phyloP scores from a whole-genome alignment of 2,888 invertebrate genomes.

The Ormyrus rosae region DNA sequence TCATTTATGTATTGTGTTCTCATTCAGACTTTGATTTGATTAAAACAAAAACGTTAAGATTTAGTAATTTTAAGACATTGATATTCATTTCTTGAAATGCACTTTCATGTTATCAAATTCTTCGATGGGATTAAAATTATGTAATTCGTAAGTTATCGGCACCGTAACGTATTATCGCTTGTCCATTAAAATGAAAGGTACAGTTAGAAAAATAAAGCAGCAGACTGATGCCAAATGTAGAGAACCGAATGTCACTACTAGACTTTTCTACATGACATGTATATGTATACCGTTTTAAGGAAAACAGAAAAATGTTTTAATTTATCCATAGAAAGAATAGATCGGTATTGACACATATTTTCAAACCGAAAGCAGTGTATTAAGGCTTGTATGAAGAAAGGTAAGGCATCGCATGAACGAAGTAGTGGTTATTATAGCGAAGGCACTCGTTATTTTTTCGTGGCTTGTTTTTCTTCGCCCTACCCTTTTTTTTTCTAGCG shows the following conservation, averaged over 20 bases:
- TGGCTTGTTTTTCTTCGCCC: slow-evolving; percentile 46
- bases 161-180: slow-evolving; percentile 35
- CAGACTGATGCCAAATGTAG: slow-evolving; percentile 28
- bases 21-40: no score
- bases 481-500: slow-evolving; percentile 21
- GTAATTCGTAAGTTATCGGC: slow-evolving; percentile 21
- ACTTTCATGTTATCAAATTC: background rate
- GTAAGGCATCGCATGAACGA: slow-evolving; percentile 43
- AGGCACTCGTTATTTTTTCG: slow-evolving; percentile 52
- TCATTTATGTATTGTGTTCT: slow-evolving; percentile 7
- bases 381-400: slow-evolving; percentile 47
- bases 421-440: slow-evolving; percentile 54
- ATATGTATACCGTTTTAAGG: slow-evolving; percentile 5
- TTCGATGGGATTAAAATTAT: slow-evolving; percentile 26
- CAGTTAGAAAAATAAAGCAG: slow-evolving; percentile 51
- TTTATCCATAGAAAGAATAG: slow-evolving; percentile 34
- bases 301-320: slow-evolving; percentile 36
- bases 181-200: slow-evolving; percentile 40
- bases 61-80: background rate
- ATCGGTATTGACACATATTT: slow-evolving; percentile 50
- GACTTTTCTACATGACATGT: slow-evolving; percentile 32
- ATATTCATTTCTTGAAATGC: background rate
- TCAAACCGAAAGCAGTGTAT: slow-evolving; percentile 54
- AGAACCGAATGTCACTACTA: slow-evolving; percentile 29
- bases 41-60: background rate